Evolutionary conservation across 2,797 vertebrate genomes (phyloP).

Genomic region (Trachurus trachurus): DNA sequence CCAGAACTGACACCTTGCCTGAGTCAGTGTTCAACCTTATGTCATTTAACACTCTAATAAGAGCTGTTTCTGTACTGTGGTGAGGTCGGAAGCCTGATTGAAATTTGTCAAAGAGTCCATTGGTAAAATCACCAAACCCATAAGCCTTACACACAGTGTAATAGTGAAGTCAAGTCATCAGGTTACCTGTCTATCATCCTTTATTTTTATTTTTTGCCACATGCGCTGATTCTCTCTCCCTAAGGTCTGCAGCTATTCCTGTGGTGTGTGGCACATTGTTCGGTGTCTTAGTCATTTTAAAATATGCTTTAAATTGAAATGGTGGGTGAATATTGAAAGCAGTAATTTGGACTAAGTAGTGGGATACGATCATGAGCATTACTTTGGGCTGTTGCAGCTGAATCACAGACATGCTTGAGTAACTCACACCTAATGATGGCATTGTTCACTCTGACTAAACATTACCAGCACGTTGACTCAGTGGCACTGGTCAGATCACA

Average conservation of each 20-base stretch:
- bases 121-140: not conserved
- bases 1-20: too few relatives aligned
- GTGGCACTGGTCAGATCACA: too few relatives aligned
- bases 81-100: too few relatives aligned
- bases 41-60: too few relatives aligned
- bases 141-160: not conserved
- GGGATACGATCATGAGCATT: not conserved
- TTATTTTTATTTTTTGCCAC: not conserved
- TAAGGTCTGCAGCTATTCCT: not conserved
- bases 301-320: not conserved
- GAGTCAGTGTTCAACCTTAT: too few relatives aligned
- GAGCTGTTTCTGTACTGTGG: too few relatives aligned
- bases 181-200: not conserved
- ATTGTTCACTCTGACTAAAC: constrained; percentile 35
- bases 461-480: constrained; percentile 18
- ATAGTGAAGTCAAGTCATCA: not conserved
- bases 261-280: not conserved
- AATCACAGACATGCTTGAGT: constrained; percentile 4
- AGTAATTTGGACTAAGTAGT: not conserved
- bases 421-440: constrained; percentile 9
- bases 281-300: not conserved
- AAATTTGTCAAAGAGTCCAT: too few relatives aligned
- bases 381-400: not conserved
- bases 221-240: not conserved
- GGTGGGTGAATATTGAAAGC: not conserved